Conservation (phyloP, 2,797 vertebrate genomes). For the Helicolenus hilgendorfi region DNA sequence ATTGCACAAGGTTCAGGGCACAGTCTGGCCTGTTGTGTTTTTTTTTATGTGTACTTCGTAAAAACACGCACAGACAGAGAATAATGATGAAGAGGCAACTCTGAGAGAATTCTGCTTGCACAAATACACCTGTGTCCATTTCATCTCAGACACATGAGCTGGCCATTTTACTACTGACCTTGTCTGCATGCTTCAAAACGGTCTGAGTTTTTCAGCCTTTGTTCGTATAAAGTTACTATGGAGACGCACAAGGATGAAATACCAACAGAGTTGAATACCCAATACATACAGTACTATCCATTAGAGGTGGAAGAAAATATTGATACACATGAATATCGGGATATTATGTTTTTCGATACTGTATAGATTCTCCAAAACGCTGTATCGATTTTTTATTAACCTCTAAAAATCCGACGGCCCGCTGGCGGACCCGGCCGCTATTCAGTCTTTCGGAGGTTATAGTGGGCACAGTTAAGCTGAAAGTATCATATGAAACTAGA, state of each 20-base stretch:
- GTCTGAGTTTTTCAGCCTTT: not conserved
- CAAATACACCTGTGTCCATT: conserved; percentile 43
- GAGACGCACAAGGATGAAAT: conserved; percentile 16
- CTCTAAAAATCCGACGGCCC: not conserved
- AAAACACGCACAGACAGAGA: not conserved
- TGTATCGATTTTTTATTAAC: not conserved
- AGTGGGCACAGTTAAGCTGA: too few relatives aligned
- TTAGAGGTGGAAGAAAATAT: not conserved
- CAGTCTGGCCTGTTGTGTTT: conserved; percentile 16
- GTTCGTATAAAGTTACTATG: conserved; percentile 15
- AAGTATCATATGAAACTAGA: too few relatives aligned
- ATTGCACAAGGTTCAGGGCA: conserved; percentile 75
- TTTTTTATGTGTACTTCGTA: not conserved
- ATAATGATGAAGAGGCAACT: conserved; percentile 28
- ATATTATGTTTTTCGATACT: not conserved
- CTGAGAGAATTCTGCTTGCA: conserved; percentile 11
- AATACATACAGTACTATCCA: not conserved
- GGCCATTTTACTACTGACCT: conserved; percentile 16
- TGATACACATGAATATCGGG: not conserved
- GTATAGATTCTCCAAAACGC: too few relatives aligned
- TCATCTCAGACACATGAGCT: conserved; percentile 27
- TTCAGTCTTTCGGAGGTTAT: not conserved
- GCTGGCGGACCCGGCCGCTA: not conserved
- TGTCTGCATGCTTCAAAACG: conserved; percentile 13
- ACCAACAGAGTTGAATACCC: not conserved